Base-by-base conservation (phyloP, 1,140 invertebrate genomes). In the Zaprionus lachaisei region DNA sequence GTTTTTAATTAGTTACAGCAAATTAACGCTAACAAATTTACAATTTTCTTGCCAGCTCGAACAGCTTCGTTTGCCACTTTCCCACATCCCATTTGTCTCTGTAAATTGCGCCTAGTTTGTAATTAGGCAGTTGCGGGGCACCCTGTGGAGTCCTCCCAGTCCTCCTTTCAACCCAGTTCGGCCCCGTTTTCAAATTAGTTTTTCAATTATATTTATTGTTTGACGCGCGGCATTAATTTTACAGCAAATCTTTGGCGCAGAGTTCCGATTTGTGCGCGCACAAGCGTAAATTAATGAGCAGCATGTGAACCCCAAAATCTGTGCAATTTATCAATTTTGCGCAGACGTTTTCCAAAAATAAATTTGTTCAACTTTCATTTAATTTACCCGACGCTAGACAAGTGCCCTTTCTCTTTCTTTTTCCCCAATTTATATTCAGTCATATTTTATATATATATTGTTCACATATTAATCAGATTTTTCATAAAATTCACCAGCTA, bases 201-300 rank as follows among this genome's bases (percentile, higher is more conserved):
- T 90, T 84, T 70, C 75, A 73, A 90, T 85, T 90, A 90, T 80
- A 90, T 85, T 81, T 90, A 90, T 81, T 81, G 84, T 90, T 74
- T 63, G 47, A 65, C 51, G 60, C 68, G 54, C 54, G 20, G 49
- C 68, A 71, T 71, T 71, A 37, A 77, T 77, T 66, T 64, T 28
- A 22, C 22, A 55, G 38, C 37, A 66, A 72, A 72, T 80, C 41
- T 62, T 4, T 41, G 22, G 64, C 41, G 70, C 37, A 66, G 41
- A 20, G 49, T 56, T 49, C 5, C 41, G 38, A 24, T 24, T 38
- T 22, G 61, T 34, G 62, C 28, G 56, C 56, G 20, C 56, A 73
- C 38, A 73, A 61, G 64, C 34, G 56, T 37, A 37, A 69, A 70
- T 44, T 56, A 62, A 57, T 75, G 55, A 44, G 9, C 17, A 41